Percentiles rank a stretch among this genome's conserved stretches.
Evolutionary conservation across 2,113 vertebrate genomes (phyloP).

Genomic region (Egretta garzetta): DNA sequence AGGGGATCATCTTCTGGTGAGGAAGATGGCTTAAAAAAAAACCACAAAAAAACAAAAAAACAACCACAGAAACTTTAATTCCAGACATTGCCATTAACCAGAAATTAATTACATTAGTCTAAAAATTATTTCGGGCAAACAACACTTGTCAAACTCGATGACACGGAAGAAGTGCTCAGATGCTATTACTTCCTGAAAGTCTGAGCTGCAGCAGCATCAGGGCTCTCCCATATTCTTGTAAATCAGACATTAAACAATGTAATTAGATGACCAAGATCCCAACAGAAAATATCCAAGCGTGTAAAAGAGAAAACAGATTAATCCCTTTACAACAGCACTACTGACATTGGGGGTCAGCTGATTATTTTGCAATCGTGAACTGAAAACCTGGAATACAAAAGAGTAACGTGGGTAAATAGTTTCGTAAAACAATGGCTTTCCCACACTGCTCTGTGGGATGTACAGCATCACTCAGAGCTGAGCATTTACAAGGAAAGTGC

Average conservation of each 20-base stretch:
- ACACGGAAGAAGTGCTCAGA: background rate
- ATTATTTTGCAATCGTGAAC: conserved; percentile 51
- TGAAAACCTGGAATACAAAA: conserved; percentile 59
- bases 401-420: conserved; percentile 54
- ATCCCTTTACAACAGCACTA: conserved; percentile 60
- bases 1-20: background rate
- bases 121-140: background rate
- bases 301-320: conserved; percentile 52
- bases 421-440: conserved; percentile 60
- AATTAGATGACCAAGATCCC: conserved; percentile 46
- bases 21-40: background rate
- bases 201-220: background rate
- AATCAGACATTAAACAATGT: conserved; percentile 20
- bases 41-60: background rate
- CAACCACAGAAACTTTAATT: background rate
- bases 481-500: conserved; percentile 54
- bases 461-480: background rate
- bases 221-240: background rate
- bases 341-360: conserved; percentile 50
- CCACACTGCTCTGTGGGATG: conserved; percentile 28
- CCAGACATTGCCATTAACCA: background rate
- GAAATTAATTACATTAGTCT: background rate
- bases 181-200: background rate
- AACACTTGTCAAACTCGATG: background rate
- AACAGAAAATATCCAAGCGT: conserved; percentile 45